Percentiles rank a stretch among this genome's conserved stretches.
Conservation (phyloP, 2,113 vertebrate species). For the Thinocorus orbignyianus region DNA sequence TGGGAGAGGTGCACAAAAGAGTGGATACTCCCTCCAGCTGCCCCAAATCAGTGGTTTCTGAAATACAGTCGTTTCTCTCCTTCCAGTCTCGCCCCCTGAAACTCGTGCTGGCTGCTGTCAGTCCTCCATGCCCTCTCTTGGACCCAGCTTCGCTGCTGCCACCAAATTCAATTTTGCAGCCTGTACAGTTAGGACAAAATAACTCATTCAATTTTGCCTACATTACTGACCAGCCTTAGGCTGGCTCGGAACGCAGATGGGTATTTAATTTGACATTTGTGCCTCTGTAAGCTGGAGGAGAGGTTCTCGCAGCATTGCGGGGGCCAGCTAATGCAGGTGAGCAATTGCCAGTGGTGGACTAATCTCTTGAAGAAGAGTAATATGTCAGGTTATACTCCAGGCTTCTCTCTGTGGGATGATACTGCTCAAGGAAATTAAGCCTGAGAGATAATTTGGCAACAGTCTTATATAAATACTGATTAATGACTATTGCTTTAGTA, state of each 20-base stretch:
- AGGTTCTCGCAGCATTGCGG: background rate
- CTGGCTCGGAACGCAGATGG: background rate
- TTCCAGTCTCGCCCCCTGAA: background rate
- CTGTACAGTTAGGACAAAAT: background rate
- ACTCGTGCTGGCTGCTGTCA: background rate
- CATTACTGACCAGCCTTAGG: background rate
- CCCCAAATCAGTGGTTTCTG: background rate
- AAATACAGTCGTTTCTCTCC: background rate
- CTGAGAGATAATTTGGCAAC: slow-evolving; percentile 36
- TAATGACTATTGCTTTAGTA: slow-evolving; percentile 52
- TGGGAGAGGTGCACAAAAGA: background rate
- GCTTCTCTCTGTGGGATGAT: slow-evolving; percentile 38
- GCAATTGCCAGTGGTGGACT: background rate
- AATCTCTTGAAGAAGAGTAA: background rate
- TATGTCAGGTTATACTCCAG: background rate
- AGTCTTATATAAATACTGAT: slow-evolving; percentile 57
- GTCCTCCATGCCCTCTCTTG: background rate
- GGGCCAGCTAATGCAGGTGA: background rate
- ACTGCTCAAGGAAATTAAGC: slow-evolving; percentile 47
- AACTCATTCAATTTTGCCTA: background rate
- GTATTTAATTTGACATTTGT: slow-evolving; percentile 16
- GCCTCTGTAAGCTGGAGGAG: background rate
- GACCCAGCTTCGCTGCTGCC: background rate
- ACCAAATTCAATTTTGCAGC: background rate
- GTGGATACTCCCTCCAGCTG: background rate